These are phyloP conservation scores for Orestias chungarensis DNA, from an alignment of 2,797 vertebrate species.

Conservation along the genomic window DNA sequence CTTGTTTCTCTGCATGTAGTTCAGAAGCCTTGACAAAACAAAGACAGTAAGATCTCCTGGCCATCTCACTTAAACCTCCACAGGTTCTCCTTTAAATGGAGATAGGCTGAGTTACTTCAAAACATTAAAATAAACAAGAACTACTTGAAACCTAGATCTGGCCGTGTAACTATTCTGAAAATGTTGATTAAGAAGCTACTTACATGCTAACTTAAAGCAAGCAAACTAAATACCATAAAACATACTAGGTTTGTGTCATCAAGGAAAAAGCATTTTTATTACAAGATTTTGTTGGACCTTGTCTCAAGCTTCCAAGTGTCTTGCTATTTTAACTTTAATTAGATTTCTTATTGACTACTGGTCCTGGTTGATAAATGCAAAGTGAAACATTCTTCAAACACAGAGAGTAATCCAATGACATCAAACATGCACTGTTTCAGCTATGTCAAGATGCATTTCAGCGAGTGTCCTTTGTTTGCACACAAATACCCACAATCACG, in stretches of 20 bases:
- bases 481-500: not conserved
- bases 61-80: not conserved
- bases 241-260: not conserved
- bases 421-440: constrained; percentile 27
- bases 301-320: not conserved
- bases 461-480: constrained; percentile 18
- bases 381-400: not conserved
- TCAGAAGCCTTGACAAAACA: too few species aligned
- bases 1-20: too few species aligned
- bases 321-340: constrained; percentile 16
- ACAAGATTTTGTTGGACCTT: not conserved
- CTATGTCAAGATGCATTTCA: constrained; percentile 27
- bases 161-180: not conserved
- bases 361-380: constrained; percentile 29
- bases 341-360: constrained; percentile 18
- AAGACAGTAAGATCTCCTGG: not conserved
- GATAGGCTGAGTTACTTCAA: not conserved
- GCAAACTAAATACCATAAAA: not conserved
- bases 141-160: not conserved
- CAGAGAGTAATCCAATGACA: constrained; percentile 19
- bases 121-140: not conserved
- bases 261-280: not conserved
- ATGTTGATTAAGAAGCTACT: too few species aligned
- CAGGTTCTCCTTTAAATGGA: not conserved
- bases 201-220: not conserved